Base-by-base conservation (phyloP, 2,888 invertebrate species). In the Rutpela maculata region DNA sequence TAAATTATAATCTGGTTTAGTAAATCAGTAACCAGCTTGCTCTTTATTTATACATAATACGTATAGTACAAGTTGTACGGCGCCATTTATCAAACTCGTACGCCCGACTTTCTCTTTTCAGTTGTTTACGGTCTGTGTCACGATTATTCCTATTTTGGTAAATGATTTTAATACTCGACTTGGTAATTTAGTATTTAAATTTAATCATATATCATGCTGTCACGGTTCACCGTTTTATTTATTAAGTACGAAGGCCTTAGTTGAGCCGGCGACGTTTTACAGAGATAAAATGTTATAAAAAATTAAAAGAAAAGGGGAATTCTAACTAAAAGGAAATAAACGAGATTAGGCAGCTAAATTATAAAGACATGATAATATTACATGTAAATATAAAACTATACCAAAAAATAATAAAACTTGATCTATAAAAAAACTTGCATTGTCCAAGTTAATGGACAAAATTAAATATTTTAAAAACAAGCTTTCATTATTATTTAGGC, bases 81-180 rank as follows among this genome's bases (percentile, higher is more conserved):
- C 15, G 50, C 50, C 50, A 50, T 50, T 50, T 50, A 50, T 50
- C 50, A 50, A 15, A 50, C 50, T n/a, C 50, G 15, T n/a, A 15
- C 15, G 50, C n/a, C n/a, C 50, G 6, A 50, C 50, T 50, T 50
- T 50, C 50, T 50, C 50, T 50, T 50, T 50, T 50, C 50, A n/a
- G 50, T 50, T n/a, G 50, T 50, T 15, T 50, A 50, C 50, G 15
- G n/a, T 50, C n/a, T 50, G 50, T 50, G 60, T 60, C 60, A 60
- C 60, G 26, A 60, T 26, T n/a, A 31, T 60, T 60, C 60, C 60
- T 26, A n/a, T 60, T 60, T 60, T 31, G 60, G 60, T 31, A 22
- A 60, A 22, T 22, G 31, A 60, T 60, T 60, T 60, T 22, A 60
- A 26, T 60, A 26, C 31, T 60, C 50, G 50, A 50, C 15, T 15